phyloP scores from a whole-genome alignment of 2,797 vertebrate genomes.

The Pygocentrus nattereri region DNA sequence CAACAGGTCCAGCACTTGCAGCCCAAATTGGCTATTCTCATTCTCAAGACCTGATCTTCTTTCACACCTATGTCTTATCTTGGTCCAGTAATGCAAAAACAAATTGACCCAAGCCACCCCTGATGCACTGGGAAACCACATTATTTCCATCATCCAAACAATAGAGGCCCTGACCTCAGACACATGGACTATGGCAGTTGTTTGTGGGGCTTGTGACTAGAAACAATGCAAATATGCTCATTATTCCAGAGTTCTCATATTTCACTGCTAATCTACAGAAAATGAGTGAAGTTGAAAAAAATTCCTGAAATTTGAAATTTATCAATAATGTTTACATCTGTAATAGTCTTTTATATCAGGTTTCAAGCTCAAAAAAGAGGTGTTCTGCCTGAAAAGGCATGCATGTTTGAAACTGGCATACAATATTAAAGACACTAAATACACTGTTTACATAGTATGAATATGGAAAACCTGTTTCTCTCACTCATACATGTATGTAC shows the following conservation, averaged over 20 bases:
- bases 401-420: not conserved
- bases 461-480: not conserved
- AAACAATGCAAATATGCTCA: not conserved
- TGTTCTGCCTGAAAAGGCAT: too few species aligned
- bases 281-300: not conserved
- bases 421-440: not conserved
- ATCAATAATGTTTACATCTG: not conserved
- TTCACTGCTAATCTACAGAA: not conserved
- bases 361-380: not conserved
- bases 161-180: constrained; percentile 14
- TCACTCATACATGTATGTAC: too few species aligned
- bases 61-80: constrained; percentile 1
- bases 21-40: too few species aligned
- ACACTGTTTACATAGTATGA: not conserved
- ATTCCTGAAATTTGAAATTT: not conserved
- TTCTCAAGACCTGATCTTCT: constrained; percentile 15
- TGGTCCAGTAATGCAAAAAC: constrained; percentile 18
- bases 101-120: constrained; percentile 10
- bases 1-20: too few species aligned
- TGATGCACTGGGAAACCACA: not conserved
- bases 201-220: not conserved
- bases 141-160: constrained; percentile 15
- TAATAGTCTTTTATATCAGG: not conserved
- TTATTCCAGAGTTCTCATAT: not conserved
- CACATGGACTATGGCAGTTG: not conserved